Base-by-base conservation (phyloP, 2,888 invertebrate species). In the Lasioglossum lativentre region DNA sequence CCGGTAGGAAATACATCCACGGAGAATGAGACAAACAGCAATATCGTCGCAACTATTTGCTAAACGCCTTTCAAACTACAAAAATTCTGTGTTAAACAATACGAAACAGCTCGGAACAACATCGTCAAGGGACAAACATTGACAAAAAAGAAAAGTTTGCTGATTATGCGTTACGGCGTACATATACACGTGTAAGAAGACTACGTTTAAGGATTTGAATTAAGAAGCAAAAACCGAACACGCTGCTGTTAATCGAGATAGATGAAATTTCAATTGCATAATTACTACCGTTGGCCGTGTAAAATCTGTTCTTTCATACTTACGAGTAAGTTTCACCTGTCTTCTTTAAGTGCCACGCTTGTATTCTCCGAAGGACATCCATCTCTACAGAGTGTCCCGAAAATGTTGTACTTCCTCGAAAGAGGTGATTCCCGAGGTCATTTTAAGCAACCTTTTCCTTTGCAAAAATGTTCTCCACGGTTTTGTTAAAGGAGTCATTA, bases 331-430 rank as follows among this genome's bases (percentile, higher is more conserved):
- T 82, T 56, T 88, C 86, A 90, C 87, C 85, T 87, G 89, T 87
- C 66, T 63, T 87, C 66, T 30, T 90, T 87, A 89, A 89, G 87
- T 90, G 87, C 89, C 90, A 90, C 87, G 85, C 85, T 90, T 90
- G 77, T 90, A 79, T 76, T 82, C 75, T 78, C 80, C 63, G 72
- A 85, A 85, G 84, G 76, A 80, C 63, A 86, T 85, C 34, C 77
- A 79, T 73, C 23, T 73, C n/a, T 56, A 12, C n/a, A 56, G 12
- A 12, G 56, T 56, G n/a, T n/a, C 56, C 12, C 12, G 56, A 56
- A 56, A 56, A 56, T n/a, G 56, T 56, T n/a, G 56, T 56, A 56
- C 56, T 56, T 56, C 56, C 56, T 56, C n/a, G 4, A 56, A 56
- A n/a, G 56, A 6, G 12, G n/a, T n/a, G n/a, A 56, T n/a, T n/a